Conservation (phyloP, 2,113 vertebrate genomes). For the Poeciliopsis occidentalis region DNA sequence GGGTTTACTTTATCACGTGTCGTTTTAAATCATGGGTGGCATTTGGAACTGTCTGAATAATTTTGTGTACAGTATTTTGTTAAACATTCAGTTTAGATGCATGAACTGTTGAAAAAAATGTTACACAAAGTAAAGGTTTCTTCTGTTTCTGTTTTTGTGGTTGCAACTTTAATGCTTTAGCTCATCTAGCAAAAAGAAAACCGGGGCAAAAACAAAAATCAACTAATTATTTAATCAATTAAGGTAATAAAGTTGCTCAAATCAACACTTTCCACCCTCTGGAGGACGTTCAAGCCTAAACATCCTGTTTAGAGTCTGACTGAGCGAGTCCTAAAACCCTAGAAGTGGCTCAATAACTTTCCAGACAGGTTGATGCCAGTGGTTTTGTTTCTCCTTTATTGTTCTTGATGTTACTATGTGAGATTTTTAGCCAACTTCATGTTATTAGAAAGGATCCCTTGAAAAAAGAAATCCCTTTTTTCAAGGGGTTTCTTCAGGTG, state of each 20-base stretch:
- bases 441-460: background rate
- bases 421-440: background rate
- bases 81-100: background rate
- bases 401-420: background rate
- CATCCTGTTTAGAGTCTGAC: no score
- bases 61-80: background rate
- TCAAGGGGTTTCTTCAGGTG: background rate
- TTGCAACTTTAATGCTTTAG: background rate
- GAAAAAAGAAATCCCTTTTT: no score
- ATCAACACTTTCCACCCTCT: background rate
- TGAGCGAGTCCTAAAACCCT: no score
- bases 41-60: slow-evolving; percentile 7
- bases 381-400: background rate
- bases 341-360: no score
- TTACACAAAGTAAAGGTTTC: background rate
- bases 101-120: background rate
- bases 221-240: background rate
- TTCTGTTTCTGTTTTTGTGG: background rate
- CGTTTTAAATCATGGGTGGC: slow-evolving; percentile 21
- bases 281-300: no score
- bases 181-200: background rate
- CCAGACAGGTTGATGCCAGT: no score
- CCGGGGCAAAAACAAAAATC: background rate
- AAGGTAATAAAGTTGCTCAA: background rate
- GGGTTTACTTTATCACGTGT: slow-evolving; percentile 35